Percentiles rank a stretch among this genome's conserved stretches.
These are phyloP conservation scores for Rhynchonema sp. DNA, from an alignment of 2,888 invertebrate species.

Conservation along the genomic window DNA sequence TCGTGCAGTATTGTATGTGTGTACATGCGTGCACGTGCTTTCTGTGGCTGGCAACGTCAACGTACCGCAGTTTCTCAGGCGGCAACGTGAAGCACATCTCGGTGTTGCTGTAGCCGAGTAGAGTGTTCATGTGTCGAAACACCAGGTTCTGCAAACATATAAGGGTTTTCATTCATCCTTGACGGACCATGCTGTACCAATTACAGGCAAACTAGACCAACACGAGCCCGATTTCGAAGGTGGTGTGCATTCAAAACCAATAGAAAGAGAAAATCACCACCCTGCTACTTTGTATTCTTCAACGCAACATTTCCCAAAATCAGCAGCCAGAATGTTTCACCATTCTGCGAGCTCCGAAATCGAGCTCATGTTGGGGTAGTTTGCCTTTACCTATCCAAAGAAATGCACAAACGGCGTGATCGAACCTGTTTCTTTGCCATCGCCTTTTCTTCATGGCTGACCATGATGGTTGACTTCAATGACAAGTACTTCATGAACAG, in stretches of 20 bases:
- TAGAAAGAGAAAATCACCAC: no score
- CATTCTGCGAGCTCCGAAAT: no score
- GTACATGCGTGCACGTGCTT: neutral
- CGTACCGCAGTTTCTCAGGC: constrained; percentile 57
- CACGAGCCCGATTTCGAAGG: no score
- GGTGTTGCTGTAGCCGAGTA: constrained; percentile 74
- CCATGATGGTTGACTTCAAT: constrained; percentile 7
- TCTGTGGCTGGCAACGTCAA: neutral
- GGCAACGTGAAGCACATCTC: constrained; percentile 79
- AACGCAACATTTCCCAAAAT: no score
- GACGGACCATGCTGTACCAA: no score
- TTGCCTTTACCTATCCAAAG: no score
- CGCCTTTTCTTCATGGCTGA: constrained; percentile 56
- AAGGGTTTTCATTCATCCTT: no score
- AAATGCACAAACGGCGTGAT: neutral
- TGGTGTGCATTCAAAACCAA: no score
- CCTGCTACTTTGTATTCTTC: no score
- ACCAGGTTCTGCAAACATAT: constrained; percentile 60
- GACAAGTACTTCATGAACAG: constrained; percentile 55
- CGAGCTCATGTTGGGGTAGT: no score
- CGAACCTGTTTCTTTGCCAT: constrained; percentile 43
- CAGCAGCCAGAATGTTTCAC: no score
- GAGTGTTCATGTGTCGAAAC: constrained; percentile 65
- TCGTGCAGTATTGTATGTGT: neutral
- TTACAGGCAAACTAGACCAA: no score